A percentile compares a stretch with the other conserved stretches of the same genome.
phyloP scores from a whole-genome alignment of 2,113 vertebrate genomes.

The Cyanoderma ruficeps region DNA sequence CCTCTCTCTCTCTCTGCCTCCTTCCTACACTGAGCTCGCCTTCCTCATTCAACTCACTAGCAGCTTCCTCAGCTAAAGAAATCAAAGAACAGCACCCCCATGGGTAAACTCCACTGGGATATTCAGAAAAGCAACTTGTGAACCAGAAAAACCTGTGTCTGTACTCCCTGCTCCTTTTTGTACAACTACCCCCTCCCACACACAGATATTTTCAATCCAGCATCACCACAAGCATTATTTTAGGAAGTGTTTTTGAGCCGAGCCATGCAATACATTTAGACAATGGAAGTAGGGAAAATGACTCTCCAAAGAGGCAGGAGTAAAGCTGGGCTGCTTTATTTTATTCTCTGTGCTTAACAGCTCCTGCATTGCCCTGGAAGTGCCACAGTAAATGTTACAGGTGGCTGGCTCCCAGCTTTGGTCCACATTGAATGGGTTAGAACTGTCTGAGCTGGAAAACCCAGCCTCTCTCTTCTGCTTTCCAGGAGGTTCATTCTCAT shows the following conservation, averaged over 20 bases:
- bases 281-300: not conserved
- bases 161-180: not conserved
- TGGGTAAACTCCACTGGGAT: not conserved
- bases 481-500: not conserved
- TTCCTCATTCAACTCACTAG: not conserved
- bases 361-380: not conserved
- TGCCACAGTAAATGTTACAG: not conserved
- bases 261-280: not conserved
- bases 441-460: not conserved
- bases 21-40: not conserved
- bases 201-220: not conserved
- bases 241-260: not conserved
- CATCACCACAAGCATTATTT: not conserved
- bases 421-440: accelerated
- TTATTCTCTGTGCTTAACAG: too few relatives aligned
- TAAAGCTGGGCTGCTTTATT: not conserved
- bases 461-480: not conserved
- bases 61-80: not conserved
- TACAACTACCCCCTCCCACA: not conserved
- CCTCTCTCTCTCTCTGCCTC: not conserved
- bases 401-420: not conserved
- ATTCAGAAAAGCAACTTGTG: not conserved
- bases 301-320: not conserved
- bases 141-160: not conserved
- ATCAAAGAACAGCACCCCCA: not conserved